Conservation (phyloP, 1,140 invertebrate species). For the Heliconius melpomene region DNA sequence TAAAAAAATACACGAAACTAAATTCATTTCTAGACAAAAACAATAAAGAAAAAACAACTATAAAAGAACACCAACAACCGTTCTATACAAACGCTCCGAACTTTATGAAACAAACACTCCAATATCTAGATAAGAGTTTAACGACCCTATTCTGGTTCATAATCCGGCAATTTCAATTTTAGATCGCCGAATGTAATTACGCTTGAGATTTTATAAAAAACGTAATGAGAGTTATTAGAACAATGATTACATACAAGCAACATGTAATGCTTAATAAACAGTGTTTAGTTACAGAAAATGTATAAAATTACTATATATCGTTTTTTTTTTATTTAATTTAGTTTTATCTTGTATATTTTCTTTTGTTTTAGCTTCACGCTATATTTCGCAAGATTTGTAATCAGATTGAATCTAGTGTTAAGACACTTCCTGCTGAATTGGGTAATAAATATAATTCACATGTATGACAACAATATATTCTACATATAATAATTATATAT, state of each 20-base stretch:
- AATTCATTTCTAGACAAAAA: not conserved
- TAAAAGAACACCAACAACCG: conserved; percentile 22
- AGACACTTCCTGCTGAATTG: too few relatives aligned
- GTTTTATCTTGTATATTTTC: too few relatives aligned
- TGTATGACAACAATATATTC: too few relatives aligned
- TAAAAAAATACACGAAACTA: not conserved
- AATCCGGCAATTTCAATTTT: conserved; percentile 23
- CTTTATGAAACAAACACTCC: conserved; percentile 44
- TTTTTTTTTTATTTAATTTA: too few relatives aligned
- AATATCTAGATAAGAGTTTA: conserved; percentile 42
- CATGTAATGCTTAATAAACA: too few relatives aligned
- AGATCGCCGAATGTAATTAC: conserved; percentile 12
- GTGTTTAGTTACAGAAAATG: too few relatives aligned
- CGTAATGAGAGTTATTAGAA: conserved; percentile 3
- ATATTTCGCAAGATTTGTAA: too few relatives aligned
- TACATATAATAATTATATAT: too few relatives aligned
- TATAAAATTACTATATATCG: too few relatives aligned
- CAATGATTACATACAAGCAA: not conserved
- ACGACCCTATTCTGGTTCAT: conserved; percentile 38
- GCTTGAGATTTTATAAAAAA: not conserved
- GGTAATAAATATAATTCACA: too few relatives aligned
- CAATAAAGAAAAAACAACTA: conserved; percentile 4
- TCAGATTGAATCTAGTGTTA: too few relatives aligned
- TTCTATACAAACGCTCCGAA: conserved; percentile 25
- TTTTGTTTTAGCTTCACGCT: too few relatives aligned